Percentiles rank a stretch among this genome's conserved stretches.
phyloP scores from a whole-genome alignment of 2,113 vertebrate species.

The Pholis gunnellus region DNA sequence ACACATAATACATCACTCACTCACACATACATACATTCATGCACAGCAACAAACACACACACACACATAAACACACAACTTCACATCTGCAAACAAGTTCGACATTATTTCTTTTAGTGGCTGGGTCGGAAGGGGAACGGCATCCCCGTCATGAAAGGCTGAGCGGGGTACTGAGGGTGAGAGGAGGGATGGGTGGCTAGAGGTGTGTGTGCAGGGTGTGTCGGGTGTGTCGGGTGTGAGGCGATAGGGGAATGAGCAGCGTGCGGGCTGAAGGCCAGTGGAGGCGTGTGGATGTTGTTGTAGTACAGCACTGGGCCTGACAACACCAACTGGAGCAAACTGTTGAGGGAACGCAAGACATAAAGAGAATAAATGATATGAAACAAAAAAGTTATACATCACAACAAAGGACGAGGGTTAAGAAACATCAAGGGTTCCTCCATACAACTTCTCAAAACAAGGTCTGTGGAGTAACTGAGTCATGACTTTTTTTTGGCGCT shows the following conservation, averaged over 20 bases:
- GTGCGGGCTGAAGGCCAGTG: conserved; percentile 86
- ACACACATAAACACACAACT: background rate
- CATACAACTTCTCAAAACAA: background rate
- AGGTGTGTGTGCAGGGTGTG: conserved; percentile 82
- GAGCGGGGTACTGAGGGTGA: conserved; percentile 82
- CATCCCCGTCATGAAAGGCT: conserved; percentile 90
- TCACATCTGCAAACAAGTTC: background rate
- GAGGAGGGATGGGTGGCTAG: conserved; percentile 71
- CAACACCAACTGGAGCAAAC: conserved; percentile 97
- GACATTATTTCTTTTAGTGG: conserved; percentile 79
- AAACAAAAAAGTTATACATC: background rate
- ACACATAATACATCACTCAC: conserved; percentile 41
- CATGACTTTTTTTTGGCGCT: too few species aligned
- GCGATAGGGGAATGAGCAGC: conserved; percentile 82
- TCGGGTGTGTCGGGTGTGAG: conserved; percentile 80
- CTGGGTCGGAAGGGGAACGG: conserved; percentile 91
- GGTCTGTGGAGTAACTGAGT: too few species aligned
- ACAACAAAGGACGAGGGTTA: background rate
- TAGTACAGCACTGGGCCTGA: conserved; percentile 95
- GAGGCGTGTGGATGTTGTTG: conserved; percentile 94
- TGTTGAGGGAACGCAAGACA: conserved; percentile 71
- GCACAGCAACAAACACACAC: conserved; percentile 4
- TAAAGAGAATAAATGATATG: background rate
- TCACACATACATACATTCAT: conserved; percentile 35
- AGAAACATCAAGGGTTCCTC: background rate